Evolutionary conservation across 2,888 invertebrate genomes (phyloP), one percentile per base, ranked within the genome.

Genomic region (Acanthacorydalis orientalis): DNA sequence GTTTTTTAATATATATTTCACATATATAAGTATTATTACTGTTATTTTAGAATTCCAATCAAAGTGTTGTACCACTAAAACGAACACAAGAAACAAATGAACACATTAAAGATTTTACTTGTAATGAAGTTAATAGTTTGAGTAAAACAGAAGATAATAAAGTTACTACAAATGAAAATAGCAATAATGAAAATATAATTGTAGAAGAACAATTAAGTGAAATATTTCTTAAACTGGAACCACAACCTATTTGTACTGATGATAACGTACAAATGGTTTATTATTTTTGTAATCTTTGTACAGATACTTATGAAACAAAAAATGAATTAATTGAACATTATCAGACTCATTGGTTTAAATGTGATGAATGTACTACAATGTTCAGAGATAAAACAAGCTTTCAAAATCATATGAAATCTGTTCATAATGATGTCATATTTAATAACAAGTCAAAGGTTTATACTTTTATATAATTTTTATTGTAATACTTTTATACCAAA

Each of bases 351-450:
- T 65, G 65, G 54, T 57, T 58, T 46, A 67, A 64, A 51, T 68
- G 68, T 51, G 52, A 55, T 4, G 51, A 56, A 6, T 74, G 73
- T 53, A 64, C 62, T 42, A 56, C 66, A 31, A 64, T 66, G 47
- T 72, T 72, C 54, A 64, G 66, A 7, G 68, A 63, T 51, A 56
- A 65, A 33, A 69, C 71, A 33, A 61, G 63, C n/a, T 55, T 73
- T 9, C 56, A 59, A 47, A 52, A 53, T 1, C 67, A 68, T 51
- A 53, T 58, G 40, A 64, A 62, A 52, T 59, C 60, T 48, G 56
- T 57, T 32, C 63, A 64, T 52, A 49, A 53, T 15, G 49, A 51
- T 10, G 53, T 39, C 15, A 37, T 48, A 9, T 14, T 3, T 7
- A 31, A 12, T n/a, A 16, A 32, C n/a, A 6, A 31, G 31, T n/a